Base-by-base conservation (phyloP, 92 coral and sea anemone species). In the Palythoa grandiflora region DNA sequence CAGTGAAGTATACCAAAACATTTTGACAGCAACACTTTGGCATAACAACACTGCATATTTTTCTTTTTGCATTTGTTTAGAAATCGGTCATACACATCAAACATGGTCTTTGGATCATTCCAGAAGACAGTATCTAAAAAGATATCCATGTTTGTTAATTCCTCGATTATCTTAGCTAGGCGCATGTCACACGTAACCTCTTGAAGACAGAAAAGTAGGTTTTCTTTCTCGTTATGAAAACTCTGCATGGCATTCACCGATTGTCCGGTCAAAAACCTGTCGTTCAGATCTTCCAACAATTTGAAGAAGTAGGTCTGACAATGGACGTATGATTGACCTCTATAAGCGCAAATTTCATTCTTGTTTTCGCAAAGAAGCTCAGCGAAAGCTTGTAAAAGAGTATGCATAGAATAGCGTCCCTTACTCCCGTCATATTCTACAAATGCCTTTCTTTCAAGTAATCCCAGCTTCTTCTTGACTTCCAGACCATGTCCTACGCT, bases 61-160 rank as follows among this genome's bases (percentile, higher is more conserved):
- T 54, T 77, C 16, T 77, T 16, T 57, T 55, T 59, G n/a, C 13
- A 59, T 60, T 78, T 78, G 28, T 14, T 19, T 14, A 78, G 84
- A 78, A 35, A 78, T 39, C 28, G 35, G 53, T 78, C 84, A 16
- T 78, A 78, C 19, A 78, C 12, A 17, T 36, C n/a, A 39, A 0
- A 4, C 16, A 3, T 1, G 10, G 5, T 3, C 3, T 15, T 7
- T 57, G 2, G 0, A 57, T 57, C 84, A 37, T 1, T 55, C 84
- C 84, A 78, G 70, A 78, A 78, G 14, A 78, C 36, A 5, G 84
- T 35, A 38, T 38, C 71, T 10, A 78, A 17, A n/a, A 78, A 78
- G 6, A 57, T 59, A 11, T 78, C 71, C 84, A 78, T 78, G 70
- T 59, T 38, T 55, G 71, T 7, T 59, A 78, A 37, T n/a, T 78